Evolutionary conservation across 2,797 vertebrate genomes (phyloP).

Genomic region (Enteromius fasciolatus): DNA sequence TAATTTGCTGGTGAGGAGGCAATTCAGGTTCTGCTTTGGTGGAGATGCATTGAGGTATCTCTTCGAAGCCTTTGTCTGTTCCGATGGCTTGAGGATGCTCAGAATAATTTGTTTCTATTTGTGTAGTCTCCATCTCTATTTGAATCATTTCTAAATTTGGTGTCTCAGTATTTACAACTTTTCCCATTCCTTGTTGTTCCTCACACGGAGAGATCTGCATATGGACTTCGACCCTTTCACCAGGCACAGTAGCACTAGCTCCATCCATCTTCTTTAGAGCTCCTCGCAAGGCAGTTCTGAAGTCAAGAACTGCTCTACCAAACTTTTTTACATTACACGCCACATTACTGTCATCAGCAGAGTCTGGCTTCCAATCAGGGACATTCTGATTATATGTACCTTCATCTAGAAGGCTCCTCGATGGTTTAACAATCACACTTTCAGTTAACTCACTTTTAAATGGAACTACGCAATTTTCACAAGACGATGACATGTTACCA

Average conservation of each 20-base stretch:
- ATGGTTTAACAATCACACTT: not conserved
- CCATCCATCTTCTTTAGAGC: constrained; percentile 89
- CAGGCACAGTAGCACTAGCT: constrained; percentile 73
- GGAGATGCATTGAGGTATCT: constrained; percentile 32
- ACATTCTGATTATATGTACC: constrained; percentile 60
- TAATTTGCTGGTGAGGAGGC: constrained; percentile 25
- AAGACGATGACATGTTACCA: constrained; percentile 51
- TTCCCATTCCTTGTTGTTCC: constrained; percentile 38
- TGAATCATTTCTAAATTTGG: constrained; percentile 21
- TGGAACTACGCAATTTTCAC: constrained; percentile 22
- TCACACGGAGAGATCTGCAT: constrained; percentile 69
- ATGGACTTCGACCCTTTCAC: constrained; percentile 78
- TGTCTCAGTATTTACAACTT: not conserved
- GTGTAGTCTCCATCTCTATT: constrained; percentile 46
- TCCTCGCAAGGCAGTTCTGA: constrained; percentile 85
- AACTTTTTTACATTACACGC: constrained; percentile 88
- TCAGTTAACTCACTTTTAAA: constrained; percentile 55
- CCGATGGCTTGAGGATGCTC: constrained; percentile 9
- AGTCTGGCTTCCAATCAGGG: constrained; percentile 64
- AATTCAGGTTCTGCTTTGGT: constrained; percentile 68
- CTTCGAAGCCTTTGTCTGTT: not conserved
- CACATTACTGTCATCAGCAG: constrained; percentile 77
- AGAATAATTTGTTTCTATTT: constrained; percentile 11
- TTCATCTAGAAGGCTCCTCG: not conserved
- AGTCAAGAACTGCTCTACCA: constrained; percentile 86